Conservation (phyloP, 2,888 invertebrate genomes). For the Macaria liturata region DNA sequence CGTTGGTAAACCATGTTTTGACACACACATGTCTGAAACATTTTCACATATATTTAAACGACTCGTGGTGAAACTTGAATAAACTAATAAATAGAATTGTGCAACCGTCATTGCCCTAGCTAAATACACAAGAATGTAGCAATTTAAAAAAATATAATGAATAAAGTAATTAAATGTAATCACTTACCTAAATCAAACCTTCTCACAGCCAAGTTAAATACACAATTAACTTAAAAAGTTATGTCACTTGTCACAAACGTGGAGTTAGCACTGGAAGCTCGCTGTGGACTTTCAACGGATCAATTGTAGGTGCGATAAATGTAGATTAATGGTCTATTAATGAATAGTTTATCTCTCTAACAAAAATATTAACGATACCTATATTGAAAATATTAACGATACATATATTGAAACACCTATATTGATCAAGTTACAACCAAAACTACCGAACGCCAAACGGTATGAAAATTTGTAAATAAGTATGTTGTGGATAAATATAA, state of each 20-base stretch:
- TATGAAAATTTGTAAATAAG: no score
- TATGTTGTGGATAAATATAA: no score
- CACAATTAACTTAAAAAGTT: conserved; percentile 40
- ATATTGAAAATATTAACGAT: no score
- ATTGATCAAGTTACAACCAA: no score
- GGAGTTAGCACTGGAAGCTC: conserved; percentile 28
- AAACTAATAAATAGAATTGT: conserved; percentile 11
- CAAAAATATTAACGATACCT: no score
- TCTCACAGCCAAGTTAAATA: conserved; percentile 48
- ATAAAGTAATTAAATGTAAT: conserved; percentile 40
- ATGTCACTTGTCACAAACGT: conserved; percentile 51
- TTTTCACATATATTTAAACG: conserved; percentile 3
- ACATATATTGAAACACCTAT: no score
- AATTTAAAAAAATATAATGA: conserved; percentile 33
- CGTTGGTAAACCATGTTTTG: conserved; percentile 5
- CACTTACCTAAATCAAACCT: conserved; percentile 54
- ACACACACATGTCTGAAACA: conserved; percentile 2
- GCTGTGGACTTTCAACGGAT: conserved; percentile 50
- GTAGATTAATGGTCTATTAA: conserved; percentile 24
- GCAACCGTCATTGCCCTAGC: conserved; percentile 4
- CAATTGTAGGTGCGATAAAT: conserved; percentile 35
- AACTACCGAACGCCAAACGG: no score
- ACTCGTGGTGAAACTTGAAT: conserved; percentile 6
- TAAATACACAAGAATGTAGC: conserved; percentile 17
- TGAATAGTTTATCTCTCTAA: no score